A percentile compares a stretch with the other conserved stretches of the same genome.
Conservation (phyloP, 2,797 vertebrate genomes). For the Silurus aristotelis region DNA sequence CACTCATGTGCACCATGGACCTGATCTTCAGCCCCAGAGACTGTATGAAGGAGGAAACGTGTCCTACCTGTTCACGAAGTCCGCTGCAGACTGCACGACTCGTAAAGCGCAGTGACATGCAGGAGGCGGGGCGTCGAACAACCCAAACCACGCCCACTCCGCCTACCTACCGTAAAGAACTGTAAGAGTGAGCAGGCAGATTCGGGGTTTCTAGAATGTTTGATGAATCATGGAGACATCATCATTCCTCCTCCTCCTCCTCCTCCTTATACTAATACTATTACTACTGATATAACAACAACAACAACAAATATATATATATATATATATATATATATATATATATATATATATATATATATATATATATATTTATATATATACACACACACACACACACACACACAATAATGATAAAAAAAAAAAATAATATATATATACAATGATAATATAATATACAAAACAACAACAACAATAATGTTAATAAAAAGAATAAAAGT, state of each 20-base stretch:
- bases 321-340: too few relatives aligned
- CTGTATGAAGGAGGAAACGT: slow-evolving; percentile 37
- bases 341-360: too few relatives aligned
- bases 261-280: neutral
- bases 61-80: slow-evolving; percentile 75
- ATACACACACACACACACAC: too few relatives aligned
- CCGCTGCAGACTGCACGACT: slow-evolving; percentile 66
- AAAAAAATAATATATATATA: too few relatives aligned
- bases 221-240: neutral
- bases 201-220: too few relatives aligned
- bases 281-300: neutral
- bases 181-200: neutral
- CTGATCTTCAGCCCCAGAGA: neutral
- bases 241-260: neutral
- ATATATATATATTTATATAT: too few relatives aligned
- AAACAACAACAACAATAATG: too few relatives aligned
- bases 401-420: too few relatives aligned
- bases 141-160: slow-evolving; percentile 24
- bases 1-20: neutral
- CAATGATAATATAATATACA: too few relatives aligned
- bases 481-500: too few relatives aligned
- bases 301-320: too few relatives aligned
- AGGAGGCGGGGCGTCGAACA: slow-evolving; percentile 26
- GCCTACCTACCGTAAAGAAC: slow-evolving; percentile 71
- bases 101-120: slow-evolving; percentile 55